Base-by-base conservation (phyloP, 2,797 vertebrate genomes). In the Tapirus indicus region DNA sequence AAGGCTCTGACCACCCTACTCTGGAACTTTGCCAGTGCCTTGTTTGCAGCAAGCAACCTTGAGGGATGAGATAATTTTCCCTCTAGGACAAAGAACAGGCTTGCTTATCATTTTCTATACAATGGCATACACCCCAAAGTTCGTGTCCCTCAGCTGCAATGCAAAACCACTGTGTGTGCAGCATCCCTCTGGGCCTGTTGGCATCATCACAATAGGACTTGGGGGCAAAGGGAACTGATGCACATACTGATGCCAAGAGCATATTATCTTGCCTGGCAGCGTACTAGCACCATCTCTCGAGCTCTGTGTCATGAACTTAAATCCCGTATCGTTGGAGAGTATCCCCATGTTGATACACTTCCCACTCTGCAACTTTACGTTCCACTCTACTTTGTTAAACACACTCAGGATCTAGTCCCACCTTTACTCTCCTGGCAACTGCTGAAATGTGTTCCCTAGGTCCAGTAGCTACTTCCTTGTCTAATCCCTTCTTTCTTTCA, bases 401-500 rank as follows among this genome's bases (percentile, higher is more conserved):
- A 38, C 29, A n/a, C 25, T 3, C 7, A 23, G 35, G 21, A 80
- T 17, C 9, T 17, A 41, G 20, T 44, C 1, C 41, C 49, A 78
- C 1, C 17, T n/a, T 21, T 23, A 14, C 2, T 75, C 5, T 79
- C n/a, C 16, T 23, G 0, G 12, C 5, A 64, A 44, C 2, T 47
- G 7, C 11, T 62, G 16, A 90, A 41, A 60, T 58, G 13, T 66
- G 7, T 44, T 86, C 49, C 41, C 7, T 21, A 41, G 66, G 17
- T 75, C 18, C 14, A 68, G 13, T 14, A 54, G 14, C 8, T 32
- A 13, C 23, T 54, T 25, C 21, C 25, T 21, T 35, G 21, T 17
- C 64, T 64, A 32, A 2, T 13, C 35, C 3, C 13, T 35, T 66
- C 49, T 6, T 64, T 84, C 6, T 21, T 77, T 54, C 35, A n/a